A percentile compares a stretch with the other conserved stretches of the same genome.
These are phyloP conservation scores for Drosophila sp. DNA, from an alignment of 1,140 invertebrate genomes.

Conservation along the genomic window DNA sequence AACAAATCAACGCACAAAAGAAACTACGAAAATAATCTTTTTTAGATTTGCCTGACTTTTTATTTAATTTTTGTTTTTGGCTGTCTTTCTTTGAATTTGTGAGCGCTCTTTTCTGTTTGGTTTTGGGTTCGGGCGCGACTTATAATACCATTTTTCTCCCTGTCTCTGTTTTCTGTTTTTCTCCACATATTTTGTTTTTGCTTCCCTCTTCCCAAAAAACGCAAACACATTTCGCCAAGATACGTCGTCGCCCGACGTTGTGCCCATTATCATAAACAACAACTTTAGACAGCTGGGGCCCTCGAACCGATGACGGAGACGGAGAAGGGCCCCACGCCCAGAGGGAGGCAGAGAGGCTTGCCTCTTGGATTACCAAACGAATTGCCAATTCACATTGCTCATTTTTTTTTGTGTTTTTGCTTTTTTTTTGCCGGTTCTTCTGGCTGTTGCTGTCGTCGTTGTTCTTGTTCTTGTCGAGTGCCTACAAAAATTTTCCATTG, in stretches of 20 bases:
- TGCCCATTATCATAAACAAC: slow-evolving; percentile 77
- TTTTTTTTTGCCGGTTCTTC: slow-evolving; percentile 19
- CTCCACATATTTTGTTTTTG: slow-evolving; percentile 8
- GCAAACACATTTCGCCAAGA: slow-evolving; percentile 64
- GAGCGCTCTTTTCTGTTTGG: slow-evolving; percentile 13
- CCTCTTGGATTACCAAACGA: slow-evolving; percentile 67
- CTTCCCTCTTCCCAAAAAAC: slow-evolving; percentile 38
- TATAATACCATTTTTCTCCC: slow-evolving; percentile 61
- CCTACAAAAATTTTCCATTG: slow-evolving; percentile 66
- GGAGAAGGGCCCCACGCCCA: slow-evolving; percentile 19
- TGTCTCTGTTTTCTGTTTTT: slow-evolving; percentile 13
- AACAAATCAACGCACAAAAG: slow-evolving; percentile 81
- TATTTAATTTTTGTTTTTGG: slow-evolving; percentile 38
- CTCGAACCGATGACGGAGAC: slow-evolving; percentile 2
- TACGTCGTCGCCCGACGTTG: slow-evolving; percentile 41
- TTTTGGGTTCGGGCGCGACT: slow-evolving; percentile 53
- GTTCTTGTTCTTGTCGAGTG: slow-evolving; percentile 18
- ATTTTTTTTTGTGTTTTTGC: too few relatives aligned
- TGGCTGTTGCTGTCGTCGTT: slow-evolving; percentile 2
- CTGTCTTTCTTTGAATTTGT: slow-evolving; percentile 8
- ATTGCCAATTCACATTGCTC: slow-evolving; percentile 67
- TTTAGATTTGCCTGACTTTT: slow-evolving; percentile 65
- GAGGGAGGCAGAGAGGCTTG: slow-evolving; percentile 13
- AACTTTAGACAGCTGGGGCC: slow-evolving; percentile 76
- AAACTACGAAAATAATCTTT: slow-evolving; percentile 84